A percentile compares a stretch with the other conserved stretches of the same genome.
Conservation (phyloP, 2,888 invertebrate species). For the Drosophila vallismaia region DNA sequence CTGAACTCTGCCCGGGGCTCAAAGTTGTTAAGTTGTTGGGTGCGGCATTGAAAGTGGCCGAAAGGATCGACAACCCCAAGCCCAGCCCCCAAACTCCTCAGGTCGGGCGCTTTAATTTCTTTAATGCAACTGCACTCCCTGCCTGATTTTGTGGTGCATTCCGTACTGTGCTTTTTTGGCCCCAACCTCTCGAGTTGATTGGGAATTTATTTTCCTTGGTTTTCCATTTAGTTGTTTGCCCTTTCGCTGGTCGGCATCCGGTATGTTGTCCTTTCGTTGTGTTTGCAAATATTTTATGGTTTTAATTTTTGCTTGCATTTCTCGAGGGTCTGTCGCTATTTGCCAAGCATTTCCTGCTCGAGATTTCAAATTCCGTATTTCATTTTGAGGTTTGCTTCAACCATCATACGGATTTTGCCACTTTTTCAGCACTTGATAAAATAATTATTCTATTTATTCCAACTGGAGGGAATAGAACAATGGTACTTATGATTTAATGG, state of each 20-base stretch:
- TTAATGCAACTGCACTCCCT: conserved; percentile 60
- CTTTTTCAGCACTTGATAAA: conserved; percentile 21
- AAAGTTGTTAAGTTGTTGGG: conserved; percentile 72
- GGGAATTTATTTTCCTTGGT: conserved; percentile 61
- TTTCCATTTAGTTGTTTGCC: conserved; percentile 50
- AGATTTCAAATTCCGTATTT: conserved; percentile 18
- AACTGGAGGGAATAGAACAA: conserved; percentile 3
- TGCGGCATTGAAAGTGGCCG: conserved; percentile 58
- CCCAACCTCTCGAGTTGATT: conserved; percentile 35
- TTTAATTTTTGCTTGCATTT: conserved; percentile 61
- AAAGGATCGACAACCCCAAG: conserved; percentile 28
- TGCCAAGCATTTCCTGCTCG: conserved; percentile 27
- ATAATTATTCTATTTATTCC: conserved; percentile 15
- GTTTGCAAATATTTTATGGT: conserved; percentile 69
- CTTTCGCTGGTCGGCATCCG: conserved; percentile 25
- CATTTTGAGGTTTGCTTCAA: conserved; percentile 26
- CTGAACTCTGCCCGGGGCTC: conserved; percentile 29
- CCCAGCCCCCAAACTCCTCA: not conserved
- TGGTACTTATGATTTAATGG: conserved; percentile 9
- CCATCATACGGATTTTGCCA: conserved; percentile 4
- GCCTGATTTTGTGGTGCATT: conserved; percentile 32
- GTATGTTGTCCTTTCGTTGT: conserved; percentile 35
- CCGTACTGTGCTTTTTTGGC: conserved; percentile 18
- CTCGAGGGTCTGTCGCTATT: conserved; percentile 30
- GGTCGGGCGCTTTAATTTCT: conserved; percentile 63